phyloP scores from a whole-genome alignment of 2,888 invertebrate species.

The Lottia scabra region DNA sequence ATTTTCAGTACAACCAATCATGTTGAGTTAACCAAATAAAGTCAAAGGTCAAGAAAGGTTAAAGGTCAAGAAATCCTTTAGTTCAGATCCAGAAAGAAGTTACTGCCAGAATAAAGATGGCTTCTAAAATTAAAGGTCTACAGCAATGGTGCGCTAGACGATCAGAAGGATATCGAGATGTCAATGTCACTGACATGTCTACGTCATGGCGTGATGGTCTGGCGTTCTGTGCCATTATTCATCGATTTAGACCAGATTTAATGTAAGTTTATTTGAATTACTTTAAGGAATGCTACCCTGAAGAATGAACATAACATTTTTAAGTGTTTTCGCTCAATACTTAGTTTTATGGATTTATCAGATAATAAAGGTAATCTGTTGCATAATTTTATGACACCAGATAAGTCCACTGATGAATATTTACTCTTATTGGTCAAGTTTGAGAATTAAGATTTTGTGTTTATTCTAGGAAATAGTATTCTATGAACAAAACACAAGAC shows the following conservation, averaged over 20 bases:
- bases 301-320: no score
- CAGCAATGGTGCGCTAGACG: conserved; percentile 93
- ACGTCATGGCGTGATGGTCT: conserved; percentile 95
- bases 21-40: background rate
- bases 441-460: no score
- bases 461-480: no score
- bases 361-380: no score
- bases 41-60: background rate
- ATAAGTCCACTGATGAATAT: no score
- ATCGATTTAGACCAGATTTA: conserved; percentile 93
- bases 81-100: background rate
- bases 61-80: background rate
- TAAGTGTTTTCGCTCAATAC: no score
- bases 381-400: no score
- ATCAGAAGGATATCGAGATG: conserved; percentile 89
- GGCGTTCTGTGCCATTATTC: conserved; percentile 95
- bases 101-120: conserved; percentile 41
- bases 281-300: no score
- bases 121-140: conserved; percentile 81
- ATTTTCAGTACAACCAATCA: background rate
- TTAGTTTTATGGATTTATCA: no score
- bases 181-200: conserved; percentile 93
- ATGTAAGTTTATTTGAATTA: conserved; percentile 78
- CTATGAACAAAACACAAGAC: no score
- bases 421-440: no score